These are phyloP conservation scores for Zosterops borbonicus DNA, from an alignment of 2,113 vertebrate genomes.

Conservation along the genomic window DNA sequence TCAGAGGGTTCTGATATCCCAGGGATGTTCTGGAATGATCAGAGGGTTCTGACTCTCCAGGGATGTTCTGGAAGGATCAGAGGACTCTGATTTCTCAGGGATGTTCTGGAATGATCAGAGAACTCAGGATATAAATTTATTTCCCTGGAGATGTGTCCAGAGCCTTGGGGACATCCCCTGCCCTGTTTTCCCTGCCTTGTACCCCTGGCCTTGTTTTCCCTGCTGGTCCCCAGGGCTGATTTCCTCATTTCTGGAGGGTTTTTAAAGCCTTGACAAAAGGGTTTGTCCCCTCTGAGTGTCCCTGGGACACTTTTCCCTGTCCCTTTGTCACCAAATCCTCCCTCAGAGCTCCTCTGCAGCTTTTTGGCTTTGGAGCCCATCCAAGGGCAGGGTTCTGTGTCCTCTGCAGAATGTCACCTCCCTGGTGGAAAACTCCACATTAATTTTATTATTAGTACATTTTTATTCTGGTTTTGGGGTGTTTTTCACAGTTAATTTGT, in stretches of 20 bases:
- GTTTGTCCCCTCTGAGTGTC: neutral
- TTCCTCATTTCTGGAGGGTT: neutral
- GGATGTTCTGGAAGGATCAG: no score
- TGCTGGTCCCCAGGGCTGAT: neutral
- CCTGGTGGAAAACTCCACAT: accelerated
- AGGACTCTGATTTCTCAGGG: neutral
- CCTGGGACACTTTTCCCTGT: neutral
- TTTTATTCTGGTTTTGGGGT: neutral
- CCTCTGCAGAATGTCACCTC: neutral
- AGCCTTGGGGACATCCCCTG: no score
- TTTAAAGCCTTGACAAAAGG: neutral
- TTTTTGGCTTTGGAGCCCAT: no score
- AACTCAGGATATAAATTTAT: neutral
- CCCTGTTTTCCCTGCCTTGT: neutral
- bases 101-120: neutral
- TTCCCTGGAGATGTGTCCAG: neutral
- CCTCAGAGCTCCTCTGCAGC: neutral
- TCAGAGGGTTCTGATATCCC: neutral
- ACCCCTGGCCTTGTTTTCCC: neutral
- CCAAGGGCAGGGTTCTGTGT: neutral
- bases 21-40: neutral
- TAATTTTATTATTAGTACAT: accelerated
- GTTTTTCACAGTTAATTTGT: neutral
- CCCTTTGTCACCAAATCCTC: neutral
- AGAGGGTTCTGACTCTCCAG: no score